Evolutionary conservation across 1,140 invertebrate genomes (phyloP).

Genomic region (Frieseomelitta varia): DNA sequence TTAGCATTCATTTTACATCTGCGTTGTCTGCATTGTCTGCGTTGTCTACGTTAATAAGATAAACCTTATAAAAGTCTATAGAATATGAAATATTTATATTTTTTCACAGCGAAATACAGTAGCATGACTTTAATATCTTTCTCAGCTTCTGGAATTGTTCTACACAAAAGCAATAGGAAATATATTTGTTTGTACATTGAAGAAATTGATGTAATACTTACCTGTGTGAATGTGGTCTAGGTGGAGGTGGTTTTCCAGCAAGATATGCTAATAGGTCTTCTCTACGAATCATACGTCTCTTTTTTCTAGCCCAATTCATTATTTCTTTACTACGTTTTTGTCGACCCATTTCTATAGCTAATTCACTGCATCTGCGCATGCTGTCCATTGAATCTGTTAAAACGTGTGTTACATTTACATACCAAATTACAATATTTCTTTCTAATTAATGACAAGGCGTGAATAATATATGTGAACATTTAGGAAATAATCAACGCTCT

Average conservation of each 20-base stretch:
- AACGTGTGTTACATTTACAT: constrained; percentile 30
- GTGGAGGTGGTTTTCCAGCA: constrained; percentile 87
- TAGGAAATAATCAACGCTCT: too few species aligned
- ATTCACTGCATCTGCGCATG: constrained; percentile 86
- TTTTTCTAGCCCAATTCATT: constrained; percentile 89
- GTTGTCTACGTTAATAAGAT: constrained; percentile 1
- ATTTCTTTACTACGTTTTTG: constrained; percentile 90
- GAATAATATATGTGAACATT: too few species aligned
- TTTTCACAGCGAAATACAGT: not conserved
- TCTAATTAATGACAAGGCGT: too few species aligned
- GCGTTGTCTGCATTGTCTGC: not conserved
- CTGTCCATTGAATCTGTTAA: constrained; percentile 88
- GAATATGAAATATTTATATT: constrained; percentile 18
- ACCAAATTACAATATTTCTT: not conserved
- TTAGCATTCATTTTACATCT: not conserved
- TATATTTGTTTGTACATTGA: not conserved
- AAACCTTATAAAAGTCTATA: constrained; percentile 13
- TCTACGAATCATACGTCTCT: constrained; percentile 87
- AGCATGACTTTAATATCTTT: not conserved
- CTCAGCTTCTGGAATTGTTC: constrained; percentile 1
- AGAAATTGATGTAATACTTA: constrained; percentile 21
- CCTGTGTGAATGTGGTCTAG: constrained; percentile 81
- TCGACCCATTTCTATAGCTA: constrained; percentile 88
- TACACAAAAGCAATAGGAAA: not conserved
- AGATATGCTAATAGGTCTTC: constrained; percentile 92